Evolutionary conservation across 2,888 invertebrate species (phyloP).

Genomic region (Sphecodes monilicornis): DNA sequence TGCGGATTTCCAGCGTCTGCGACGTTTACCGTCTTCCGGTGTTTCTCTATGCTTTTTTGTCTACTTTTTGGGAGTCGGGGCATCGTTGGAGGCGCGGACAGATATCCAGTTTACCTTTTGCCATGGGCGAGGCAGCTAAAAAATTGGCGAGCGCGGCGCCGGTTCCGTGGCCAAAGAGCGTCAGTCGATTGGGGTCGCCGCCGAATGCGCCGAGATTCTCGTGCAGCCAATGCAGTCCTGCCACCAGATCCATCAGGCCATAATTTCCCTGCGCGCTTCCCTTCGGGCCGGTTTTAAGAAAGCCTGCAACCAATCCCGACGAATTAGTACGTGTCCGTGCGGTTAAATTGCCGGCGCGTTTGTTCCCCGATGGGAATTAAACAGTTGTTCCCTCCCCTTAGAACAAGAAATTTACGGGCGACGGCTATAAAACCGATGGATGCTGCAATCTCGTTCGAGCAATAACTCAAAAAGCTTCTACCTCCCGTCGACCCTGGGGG

Average conservation of each 20-base stretch:
- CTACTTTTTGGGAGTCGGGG: neutral
- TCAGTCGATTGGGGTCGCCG: conserved; percentile 96
- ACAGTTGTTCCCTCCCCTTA: conserved; percentile 1
- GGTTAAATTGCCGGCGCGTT: conserved; percentile 7
- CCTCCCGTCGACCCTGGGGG: neutral
- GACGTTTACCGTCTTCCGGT: neutral
- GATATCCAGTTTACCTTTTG: conserved; percentile 87
- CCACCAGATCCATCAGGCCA: conserved; percentile 96
- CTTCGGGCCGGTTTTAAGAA: conserved; percentile 95
- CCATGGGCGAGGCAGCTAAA: conserved; percentile 97
- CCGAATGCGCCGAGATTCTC: conserved; percentile 98
- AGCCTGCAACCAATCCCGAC: conserved; percentile 87
- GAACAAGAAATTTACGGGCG: conserved; percentile 24
- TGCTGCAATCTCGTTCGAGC: neutral
- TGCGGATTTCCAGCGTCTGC: neutral
- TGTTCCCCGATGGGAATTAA: conserved; percentile 11
- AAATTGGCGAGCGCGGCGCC: conserved; percentile 99
- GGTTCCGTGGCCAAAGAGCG: conserved; percentile 97
- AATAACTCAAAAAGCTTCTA: conserved; percentile 10
- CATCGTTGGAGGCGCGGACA: neutral
- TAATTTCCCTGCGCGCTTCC: conserved; percentile 96
- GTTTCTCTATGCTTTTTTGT: neutral
- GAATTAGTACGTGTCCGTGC: conserved; percentile 31
- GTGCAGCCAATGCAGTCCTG: conserved; percentile 98
- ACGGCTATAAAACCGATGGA: neutral